Evolutionary conservation across 1,140 invertebrate genomes (phyloP).

Genomic region (Uloborus diversus): DNA sequence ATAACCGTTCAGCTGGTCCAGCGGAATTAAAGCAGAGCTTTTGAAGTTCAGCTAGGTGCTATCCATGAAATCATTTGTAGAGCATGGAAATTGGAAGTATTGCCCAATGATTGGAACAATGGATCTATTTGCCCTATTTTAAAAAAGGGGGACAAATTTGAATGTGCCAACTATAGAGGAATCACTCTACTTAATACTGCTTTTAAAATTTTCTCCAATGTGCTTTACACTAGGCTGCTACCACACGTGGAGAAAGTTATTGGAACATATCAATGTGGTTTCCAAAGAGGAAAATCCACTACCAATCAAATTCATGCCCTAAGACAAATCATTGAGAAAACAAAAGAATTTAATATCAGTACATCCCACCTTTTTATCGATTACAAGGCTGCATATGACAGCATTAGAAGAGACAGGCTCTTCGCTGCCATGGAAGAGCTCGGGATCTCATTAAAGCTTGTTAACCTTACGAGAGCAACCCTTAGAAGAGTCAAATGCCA

Average conservation of each 20-base stretch:
- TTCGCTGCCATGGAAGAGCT: not conserved
- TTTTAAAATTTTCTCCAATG: conserved; percentile 7
- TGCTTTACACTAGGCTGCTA: not conserved
- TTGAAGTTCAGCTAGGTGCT: too few species aligned
- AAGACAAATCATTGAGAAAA: conserved; percentile 34
- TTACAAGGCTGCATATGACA: not conserved
- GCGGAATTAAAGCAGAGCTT: not conserved
- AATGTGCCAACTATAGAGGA: conserved; percentile 21
- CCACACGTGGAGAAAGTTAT: not conserved
- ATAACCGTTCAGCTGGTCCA: not conserved
- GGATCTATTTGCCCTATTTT: conserved; percentile 16
- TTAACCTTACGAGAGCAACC: not conserved
- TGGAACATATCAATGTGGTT: conserved; percentile 5
- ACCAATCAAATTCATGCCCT: conserved; percentile 14
- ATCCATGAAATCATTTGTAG: not conserved
- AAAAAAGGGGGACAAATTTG: conserved; percentile 29
- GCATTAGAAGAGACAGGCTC: not conserved
- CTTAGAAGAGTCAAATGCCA: not conserved
- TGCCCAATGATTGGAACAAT: conserved; percentile 15
- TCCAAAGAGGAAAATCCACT: not conserved
- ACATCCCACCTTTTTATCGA: conserved; percentile 25
- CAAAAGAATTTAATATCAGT: conserved; percentile 14
- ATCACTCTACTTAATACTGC: conserved; percentile 16
- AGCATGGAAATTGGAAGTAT: not conserved
- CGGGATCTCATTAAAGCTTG: not conserved